Percentiles rank a stretch among this genome's conserved stretches.
These are phyloP conservation scores for Chrysina gloriosa DNA, from an alignment of 2,888 invertebrate species.

Conservation along the genomic window DNA sequence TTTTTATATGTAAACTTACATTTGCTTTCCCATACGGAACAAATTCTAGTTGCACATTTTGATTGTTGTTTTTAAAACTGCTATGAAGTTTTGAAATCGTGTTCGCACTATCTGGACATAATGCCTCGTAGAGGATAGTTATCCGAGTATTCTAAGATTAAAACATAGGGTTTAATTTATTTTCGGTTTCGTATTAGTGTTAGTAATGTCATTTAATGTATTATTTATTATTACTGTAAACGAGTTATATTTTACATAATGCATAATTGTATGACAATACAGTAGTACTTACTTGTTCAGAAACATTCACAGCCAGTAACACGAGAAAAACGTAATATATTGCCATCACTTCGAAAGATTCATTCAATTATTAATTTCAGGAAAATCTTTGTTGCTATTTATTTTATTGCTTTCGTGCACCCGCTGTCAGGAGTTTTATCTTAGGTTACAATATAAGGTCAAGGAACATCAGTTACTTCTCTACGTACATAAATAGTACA, in stretches of 20 bases:
- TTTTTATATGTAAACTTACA: constrained; percentile 58
- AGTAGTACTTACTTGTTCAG: constrained; percentile 33
- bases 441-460: not conserved
- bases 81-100: constrained; percentile 64
- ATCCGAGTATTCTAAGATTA: not conserved
- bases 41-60: constrained; percentile 54
- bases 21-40: constrained; percentile 68
- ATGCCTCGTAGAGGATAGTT: constrained; percentile 63
- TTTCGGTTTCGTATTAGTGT: too few species aligned
- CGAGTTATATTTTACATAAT: not conserved
- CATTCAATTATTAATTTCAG: not conserved
- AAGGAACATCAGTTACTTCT: not conserved
- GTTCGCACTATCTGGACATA: constrained; percentile 67
- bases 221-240: not conserved
- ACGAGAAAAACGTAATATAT: not conserved
- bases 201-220: too few species aligned
- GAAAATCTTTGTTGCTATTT: too few species aligned
- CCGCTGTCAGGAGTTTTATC: not conserved
- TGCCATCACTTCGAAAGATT: not conserved
- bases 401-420: not conserved
- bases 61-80: constrained; percentile 52
- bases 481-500: not conserved
- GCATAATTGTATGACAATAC: not conserved
- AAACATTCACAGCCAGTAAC: not conserved
- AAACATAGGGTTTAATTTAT: not conserved